Evolutionary conservation across 2,797 vertebrate genomes (phyloP).

Genomic region (Agapornis canus): DNA sequence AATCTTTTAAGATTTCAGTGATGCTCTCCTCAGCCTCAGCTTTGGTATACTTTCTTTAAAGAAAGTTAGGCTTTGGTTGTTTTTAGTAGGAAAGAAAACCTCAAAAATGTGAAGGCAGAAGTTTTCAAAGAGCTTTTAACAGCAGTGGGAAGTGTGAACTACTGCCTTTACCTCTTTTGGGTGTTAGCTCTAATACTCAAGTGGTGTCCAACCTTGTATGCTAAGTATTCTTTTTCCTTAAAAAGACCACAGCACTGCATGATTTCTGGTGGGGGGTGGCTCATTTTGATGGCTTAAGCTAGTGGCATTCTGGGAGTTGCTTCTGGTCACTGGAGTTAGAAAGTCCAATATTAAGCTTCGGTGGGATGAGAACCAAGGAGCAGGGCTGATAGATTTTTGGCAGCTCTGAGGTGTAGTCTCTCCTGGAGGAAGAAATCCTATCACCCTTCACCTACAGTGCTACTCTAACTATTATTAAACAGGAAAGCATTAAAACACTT

Average conservation of each 20-base stretch:
- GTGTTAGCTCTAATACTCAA: background rate
- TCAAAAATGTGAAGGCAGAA: slow-evolving; percentile 6
- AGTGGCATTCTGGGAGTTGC: background rate
- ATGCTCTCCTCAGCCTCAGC: background rate
- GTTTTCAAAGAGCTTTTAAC: background rate
- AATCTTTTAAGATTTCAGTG: background rate
- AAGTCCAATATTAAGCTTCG: background rate
- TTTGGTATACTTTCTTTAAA: slow-evolving; percentile 21
- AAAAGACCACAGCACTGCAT: background rate
- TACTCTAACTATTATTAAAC: background rate
- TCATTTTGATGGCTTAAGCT: background rate
- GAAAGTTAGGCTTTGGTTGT: background rate
- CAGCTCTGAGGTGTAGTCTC: background rate
- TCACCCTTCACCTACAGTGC: background rate
- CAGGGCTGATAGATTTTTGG: background rate
- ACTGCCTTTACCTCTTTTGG: background rate
- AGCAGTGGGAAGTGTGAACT: background rate
- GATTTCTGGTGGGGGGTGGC: background rate
- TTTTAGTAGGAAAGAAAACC: slow-evolving; percentile 14
- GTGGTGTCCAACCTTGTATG: background rate
- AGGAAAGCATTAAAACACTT: background rate
- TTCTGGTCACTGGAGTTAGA: background rate
- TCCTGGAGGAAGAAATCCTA: background rate
- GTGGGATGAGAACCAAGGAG: background rate
- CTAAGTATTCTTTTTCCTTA: background rate